Base-by-base conservation (phyloP, 2,113 vertebrate genomes). In the Mionectes macconnelli region DNA sequence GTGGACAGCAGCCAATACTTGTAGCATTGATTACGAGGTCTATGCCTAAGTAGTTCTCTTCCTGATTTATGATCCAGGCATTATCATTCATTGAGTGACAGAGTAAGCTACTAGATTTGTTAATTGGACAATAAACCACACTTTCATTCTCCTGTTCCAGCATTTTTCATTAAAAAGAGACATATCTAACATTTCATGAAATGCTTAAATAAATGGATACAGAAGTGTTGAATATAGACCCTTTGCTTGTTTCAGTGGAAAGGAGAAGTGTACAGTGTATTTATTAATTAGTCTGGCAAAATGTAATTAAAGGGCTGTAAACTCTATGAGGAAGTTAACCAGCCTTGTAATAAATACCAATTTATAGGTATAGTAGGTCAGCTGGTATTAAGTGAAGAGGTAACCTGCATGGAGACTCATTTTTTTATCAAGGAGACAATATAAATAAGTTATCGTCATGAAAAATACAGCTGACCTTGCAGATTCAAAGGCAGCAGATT, bases 11-110 rank as follows among this genome's bases (percentile, higher is more conserved):
- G 96, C 97, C 97, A 97, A 90, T 77, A 40, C 89, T 90, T 90
- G 87, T 76, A 91, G 90, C 84, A 96, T 83, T 98, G 97, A 96
- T 98, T 97, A 93, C 76, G 74, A 95, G 95, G 95, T 94, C 93
- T 92, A n/a, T 95, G 84, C 94, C 91, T 97, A 98, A 98, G 96
- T 97, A 97, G 75, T 94, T 94, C 68, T 84, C 67, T 86, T 77
- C 70, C 70, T 97, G 97, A 98, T 98, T 98, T 98, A 97, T 97
- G 93, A 93, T 64, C 91, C 70, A 92, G 75, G 55, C 79, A 88
- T 97, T 95, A 93, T 96, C 97, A 91, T 96, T 97, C 93, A 97
- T 64, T 89, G 91, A 97, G 72, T 96, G 96, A 92, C 77, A 96
- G 60, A 57, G 50, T 81, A 78, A 95, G 94, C 75, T 73, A 91